Base-by-base conservation (phyloP, 1,140 invertebrate species). In the Drosophila yakuba region DNA sequence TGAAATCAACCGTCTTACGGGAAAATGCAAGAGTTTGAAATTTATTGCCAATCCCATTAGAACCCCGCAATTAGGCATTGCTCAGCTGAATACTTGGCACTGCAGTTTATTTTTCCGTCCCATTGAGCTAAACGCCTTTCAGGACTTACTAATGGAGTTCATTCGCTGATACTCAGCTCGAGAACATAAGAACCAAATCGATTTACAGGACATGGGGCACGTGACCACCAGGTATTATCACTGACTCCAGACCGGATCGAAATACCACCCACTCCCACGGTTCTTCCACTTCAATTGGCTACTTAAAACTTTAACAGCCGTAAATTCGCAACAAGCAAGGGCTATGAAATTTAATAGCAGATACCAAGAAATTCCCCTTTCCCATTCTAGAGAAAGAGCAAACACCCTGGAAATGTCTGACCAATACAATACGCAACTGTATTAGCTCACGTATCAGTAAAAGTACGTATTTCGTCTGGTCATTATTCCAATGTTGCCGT, bases 321-420 rank as follows among this genome's bases (percentile, higher is more conserved):
- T 86, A 86, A 85, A 86, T 86, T 78, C 78, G 69, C 66, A 61
- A 68, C 82, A 85, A 86, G 68, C 81, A 74, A 72, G 82, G 82
- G 82, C 82, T 81, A 86, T 86, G 78, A 86, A 86, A 86, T 86
- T 86, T 86, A 86, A 86, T 86, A 86, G 82, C 81, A 74, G 64
- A 74, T 74, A 48, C 38, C 59, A 25, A 50, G 64, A 45, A 44
- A 50, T 23, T 43, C 45, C 57, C 57, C 17, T 17, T 17, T 1
- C 17, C 17, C 67, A 48, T 50, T 45, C 72, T 14, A 23, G 15
- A 10, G 1, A 4, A 14, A 20, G 20, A 20, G 17, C n/a, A 47
- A 69, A 62, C 47, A 32, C 28, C 58, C 61, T 44, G 32, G 7
- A 28, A 51, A 38, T 55, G 58, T 39, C 62, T 74, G 71, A 73